Evolutionary conservation across 2,888 invertebrate genomes (phyloP).

Genomic region (Busseola fusca): DNA sequence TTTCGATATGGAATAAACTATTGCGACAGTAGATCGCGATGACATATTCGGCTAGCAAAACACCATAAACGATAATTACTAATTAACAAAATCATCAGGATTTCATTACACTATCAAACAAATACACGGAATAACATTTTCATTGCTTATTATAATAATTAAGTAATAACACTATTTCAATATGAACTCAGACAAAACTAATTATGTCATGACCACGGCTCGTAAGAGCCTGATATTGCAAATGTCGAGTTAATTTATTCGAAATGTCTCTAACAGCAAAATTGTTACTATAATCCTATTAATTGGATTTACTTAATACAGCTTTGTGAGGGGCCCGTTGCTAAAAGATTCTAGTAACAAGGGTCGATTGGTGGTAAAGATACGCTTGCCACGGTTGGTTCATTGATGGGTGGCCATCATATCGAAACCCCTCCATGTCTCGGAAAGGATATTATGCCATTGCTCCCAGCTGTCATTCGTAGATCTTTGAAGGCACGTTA

Average conservation of each 20-base stretch:
- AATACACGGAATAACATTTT: not conserved
- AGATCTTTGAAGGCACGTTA: not conserved
- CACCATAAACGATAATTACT: not conserved
- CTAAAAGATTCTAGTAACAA: too few species aligned
- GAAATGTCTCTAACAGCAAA: conserved; percentile 7
- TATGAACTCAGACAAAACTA: not conserved
- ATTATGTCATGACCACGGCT: not conserved
- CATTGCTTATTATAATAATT: conserved; percentile 9
- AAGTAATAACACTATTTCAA: not conserved
- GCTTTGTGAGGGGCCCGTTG: not conserved
- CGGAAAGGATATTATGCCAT: not conserved
- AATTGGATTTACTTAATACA: not conserved
- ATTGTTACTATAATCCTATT: conserved; percentile 3
- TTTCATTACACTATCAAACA: not conserved
- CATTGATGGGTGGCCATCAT: not conserved
- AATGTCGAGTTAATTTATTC: conserved; percentile 19
- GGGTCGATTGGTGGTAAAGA: not conserved
- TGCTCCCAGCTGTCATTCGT: not conserved
- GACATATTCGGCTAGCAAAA: not conserved
- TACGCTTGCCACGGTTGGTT: not conserved
- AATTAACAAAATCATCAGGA: not conserved
- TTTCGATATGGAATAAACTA: not conserved
- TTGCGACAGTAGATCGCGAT: not conserved
- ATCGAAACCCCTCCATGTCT: not conserved
- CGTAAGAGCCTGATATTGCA: not conserved